Base-by-base conservation (phyloP, 2,113 vertebrate genomes). In the Loxodonta africana region DNA sequence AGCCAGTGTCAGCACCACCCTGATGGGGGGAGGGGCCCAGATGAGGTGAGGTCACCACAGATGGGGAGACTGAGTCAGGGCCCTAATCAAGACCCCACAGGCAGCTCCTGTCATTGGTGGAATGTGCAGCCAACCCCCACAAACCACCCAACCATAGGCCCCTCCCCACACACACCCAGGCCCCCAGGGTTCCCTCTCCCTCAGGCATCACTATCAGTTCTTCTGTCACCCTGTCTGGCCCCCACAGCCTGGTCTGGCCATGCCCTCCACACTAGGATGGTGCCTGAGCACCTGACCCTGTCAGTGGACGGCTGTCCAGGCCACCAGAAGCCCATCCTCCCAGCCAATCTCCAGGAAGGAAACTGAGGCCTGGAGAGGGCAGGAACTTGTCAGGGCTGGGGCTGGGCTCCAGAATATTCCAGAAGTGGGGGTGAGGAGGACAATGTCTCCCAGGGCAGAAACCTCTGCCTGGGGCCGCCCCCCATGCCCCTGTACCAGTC, bases 401-500 rank as follows among this genome's bases (percentile, higher is more conserved):
- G 4, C 71, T 37, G 30, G 71, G 85, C 48, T 77, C 76, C 46
- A 26, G 51, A 88, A 28, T 6, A 2, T 60, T 65, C 89, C 57
- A 90, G 90, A 48, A 63, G 8, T 37, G 10, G 0, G 23, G 41
- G 15, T 9, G 37, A 60, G 11, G 69, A 71, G 69, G 33, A 33
- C 69, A 73, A 25, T 33, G 12, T 28, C 76, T 46, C 44, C 26
- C 12, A 17, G 46, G 67, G 4, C 67, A 33, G 30, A 33, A 14
- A 69, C 95, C 69, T 15, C 23, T 20, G 0, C 76, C 65, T 57
- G 53, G 12, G 14, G 18, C 26, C 41, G 62, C 8, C 28, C 20
- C 17, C 57, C 65, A 48, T 25, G 2, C 23, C 12, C 44, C 82
- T 97, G 0, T 88, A 98, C 98, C 98, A 0, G 88, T 96, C 63